A percentile compares a stretch with the other conserved stretches of the same genome.
These are phyloP conservation scores for Lichenostomus cassidix DNA, from an alignment of 2,113 vertebrate genomes.

Conservation along the genomic window DNA sequence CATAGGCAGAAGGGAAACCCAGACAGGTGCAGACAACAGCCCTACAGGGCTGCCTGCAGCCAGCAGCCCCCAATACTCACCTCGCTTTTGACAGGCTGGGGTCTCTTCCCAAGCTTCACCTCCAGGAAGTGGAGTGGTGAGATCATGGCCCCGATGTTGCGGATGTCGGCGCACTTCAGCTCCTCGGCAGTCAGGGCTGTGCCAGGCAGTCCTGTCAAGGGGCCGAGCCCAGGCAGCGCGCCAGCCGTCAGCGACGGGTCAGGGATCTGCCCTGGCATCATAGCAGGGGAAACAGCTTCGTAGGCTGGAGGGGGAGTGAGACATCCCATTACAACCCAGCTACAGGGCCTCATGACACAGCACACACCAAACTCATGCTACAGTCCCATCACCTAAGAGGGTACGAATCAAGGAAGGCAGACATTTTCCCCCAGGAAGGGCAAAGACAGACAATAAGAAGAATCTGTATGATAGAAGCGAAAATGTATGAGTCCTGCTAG, in stretches of 20 bases:
- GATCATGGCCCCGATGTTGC: conserved; percentile 88
- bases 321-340: neutral
- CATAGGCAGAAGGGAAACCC: neutral
- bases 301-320: conserved; percentile 47
- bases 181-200: conserved; percentile 85
- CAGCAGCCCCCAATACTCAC: conserved; percentile 62
- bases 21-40: neutral
- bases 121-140: conserved; percentile 91
- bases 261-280: conserved; percentile 97
- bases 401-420: neutral
- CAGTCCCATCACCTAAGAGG: neutral
- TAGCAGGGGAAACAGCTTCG: conserved; percentile 76
- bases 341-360: neutral
- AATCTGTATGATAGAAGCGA: neutral
- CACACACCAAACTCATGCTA: neutral
- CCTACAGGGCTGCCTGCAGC: neutral
- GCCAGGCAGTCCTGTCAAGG: conserved; percentile 87
- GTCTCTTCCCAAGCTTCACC: conserved; percentile 87
- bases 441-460: neutral
- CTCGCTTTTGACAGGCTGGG: conserved; percentile 89
- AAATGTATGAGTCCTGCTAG: neutral
- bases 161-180: conserved; percentile 88
- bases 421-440: neutral
- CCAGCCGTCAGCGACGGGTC: conserved; percentile 92
- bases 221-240: conserved; percentile 88